phyloP scores from a whole-genome alignment of 2,888 invertebrate genomes.

The Platynereis dumerilii region DNA sequence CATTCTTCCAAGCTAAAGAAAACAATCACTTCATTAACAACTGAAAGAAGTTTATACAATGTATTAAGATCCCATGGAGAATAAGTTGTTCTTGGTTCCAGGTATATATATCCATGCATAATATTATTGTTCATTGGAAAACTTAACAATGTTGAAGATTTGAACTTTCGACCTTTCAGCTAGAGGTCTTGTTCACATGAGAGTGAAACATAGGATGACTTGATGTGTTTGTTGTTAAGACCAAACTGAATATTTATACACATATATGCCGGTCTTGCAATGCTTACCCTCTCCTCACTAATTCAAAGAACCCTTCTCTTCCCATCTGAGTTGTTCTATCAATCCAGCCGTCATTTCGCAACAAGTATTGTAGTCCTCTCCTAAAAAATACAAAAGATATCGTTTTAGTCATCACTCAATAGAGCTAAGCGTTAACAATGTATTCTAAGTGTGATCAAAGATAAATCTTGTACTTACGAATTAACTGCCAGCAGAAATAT shows the following conservation, averaged over 20 bases:
- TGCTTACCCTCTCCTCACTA: slow-evolving; percentile 62
- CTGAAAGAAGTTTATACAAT: neutral
- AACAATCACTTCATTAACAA: neutral
- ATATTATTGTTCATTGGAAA: too few species aligned
- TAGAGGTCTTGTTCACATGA: too few species aligned
- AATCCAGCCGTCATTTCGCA: slow-evolving; percentile 64
- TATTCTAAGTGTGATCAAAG: too few species aligned
- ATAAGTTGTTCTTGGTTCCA: too few species aligned
- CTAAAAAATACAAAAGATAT: slow-evolving; percentile 41
- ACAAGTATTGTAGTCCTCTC: slow-evolving; percentile 62
- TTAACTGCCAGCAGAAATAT: slow-evolving; percentile 65
- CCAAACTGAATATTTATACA: too few species aligned
- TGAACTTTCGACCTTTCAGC: too few species aligned
- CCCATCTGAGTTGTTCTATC: slow-evolving; percentile 65
- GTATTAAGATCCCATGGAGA: neutral
- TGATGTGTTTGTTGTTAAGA: too few species aligned
- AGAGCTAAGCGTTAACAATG: too few species aligned
- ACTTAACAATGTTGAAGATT: too few species aligned
- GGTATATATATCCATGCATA: too few species aligned
- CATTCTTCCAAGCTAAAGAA: slow-evolving; percentile 48
- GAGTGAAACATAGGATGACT: too few species aligned
- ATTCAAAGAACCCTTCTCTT: slow-evolving; percentile 62
- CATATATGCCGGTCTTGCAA: neutral
- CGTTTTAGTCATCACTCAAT: too few species aligned
- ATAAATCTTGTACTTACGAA: slow-evolving; percentile 49